Evolutionary conservation across 2,888 invertebrate species (phyloP), one percentile per base, ranked within the genome.

Genomic region (Platycnemis pennipes): DNA sequence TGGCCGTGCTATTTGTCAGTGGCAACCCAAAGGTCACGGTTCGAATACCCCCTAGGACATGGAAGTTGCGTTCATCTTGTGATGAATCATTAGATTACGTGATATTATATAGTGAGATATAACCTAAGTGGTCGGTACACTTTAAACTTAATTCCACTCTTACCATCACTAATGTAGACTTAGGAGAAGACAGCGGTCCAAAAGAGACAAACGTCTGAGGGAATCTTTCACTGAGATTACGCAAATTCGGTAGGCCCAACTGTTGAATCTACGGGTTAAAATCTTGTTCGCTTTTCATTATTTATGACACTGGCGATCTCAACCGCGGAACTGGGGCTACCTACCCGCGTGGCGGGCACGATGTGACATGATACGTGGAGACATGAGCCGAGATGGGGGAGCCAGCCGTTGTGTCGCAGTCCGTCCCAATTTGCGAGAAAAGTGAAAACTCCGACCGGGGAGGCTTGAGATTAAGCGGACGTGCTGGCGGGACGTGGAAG

Each of bases 381-480:
- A 86, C 37, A 26, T 63, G 63, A 19, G n/a, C 63, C 7, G 44
- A 86, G 7, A 87, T 87, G 87, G 46, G 87, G 87, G 87, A 87
- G 45, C 0, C 37, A 77, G 77, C 31, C 77, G 77, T 77, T 77
- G 77, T 37, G 87, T 46, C 87, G 87, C 45, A 45, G n/a, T 44
- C 87, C 46, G 87, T 8, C 87, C 87, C 46, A 44, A 87, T 87
- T 87, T 45, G 87, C 44, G 87, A n/a, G 86, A 87, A 87, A 87
- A 87, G 87, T 77, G 77, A 77, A 77, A 77, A 77, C 77, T 77
- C 37, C 26, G n/a, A n/a, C 77, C n/a, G 87, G 46, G 46, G 87
- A 26, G 44, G 87, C 8, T 31, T n/a, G 37, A 77, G 77, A 77
- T 77, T 77, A 77, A 13, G 31, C 63, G 42, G 37, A 56, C 42